Evolutionary conservation across 2,888 invertebrate species (phyloP), one percentile per base, ranked within the genome.

Genomic region (Frankliniella intonsa): DNA sequence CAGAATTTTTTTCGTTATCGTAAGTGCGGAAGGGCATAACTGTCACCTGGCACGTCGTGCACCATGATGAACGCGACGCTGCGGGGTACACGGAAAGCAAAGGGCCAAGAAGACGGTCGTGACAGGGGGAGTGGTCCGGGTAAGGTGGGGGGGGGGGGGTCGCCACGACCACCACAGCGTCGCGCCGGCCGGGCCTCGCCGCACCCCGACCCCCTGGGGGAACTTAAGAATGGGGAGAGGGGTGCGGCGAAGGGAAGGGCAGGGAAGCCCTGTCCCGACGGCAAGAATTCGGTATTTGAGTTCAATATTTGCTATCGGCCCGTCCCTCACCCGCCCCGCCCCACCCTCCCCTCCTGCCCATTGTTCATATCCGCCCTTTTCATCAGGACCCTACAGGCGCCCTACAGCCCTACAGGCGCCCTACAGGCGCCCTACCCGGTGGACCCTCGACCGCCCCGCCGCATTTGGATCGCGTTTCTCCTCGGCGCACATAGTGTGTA

Each of bases 301-400:
- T 76, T 76, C 69, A 76, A 76, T 76, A 76, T 76, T 76, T 76
- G 69, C 69, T 76, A 76, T 76, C 69, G 69, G 69, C 69, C 69
- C 12, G 69, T 76, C 25, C 69, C 69, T 69, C 69, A 19, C 69
- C 22, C 69, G 2, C 22, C 69, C 69, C 65, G 8, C 55, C 55
- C 55, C 12, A 8, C 17, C 55, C 55, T 1, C 14, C 55, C 55
- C 22, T 69, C 25, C 69, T 25, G 69, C 25, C 69, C 25, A 76
- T 76, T 76, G 69, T 76, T 76, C 69, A 19, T 62, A 62, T 62
- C 62, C n/a, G 62, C 62, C 62, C 19, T 19, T n/a, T 62, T 17
- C 62, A 17, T 14, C 62, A 55, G 55, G 19, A 7, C 14, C n/a
- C 62, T 62, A 17, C 55, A 7, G 19, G 62, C 62, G 19, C 62